Conservation (phyloP, 2,888 invertebrate species). For the Drosophila gaucha region DNA sequence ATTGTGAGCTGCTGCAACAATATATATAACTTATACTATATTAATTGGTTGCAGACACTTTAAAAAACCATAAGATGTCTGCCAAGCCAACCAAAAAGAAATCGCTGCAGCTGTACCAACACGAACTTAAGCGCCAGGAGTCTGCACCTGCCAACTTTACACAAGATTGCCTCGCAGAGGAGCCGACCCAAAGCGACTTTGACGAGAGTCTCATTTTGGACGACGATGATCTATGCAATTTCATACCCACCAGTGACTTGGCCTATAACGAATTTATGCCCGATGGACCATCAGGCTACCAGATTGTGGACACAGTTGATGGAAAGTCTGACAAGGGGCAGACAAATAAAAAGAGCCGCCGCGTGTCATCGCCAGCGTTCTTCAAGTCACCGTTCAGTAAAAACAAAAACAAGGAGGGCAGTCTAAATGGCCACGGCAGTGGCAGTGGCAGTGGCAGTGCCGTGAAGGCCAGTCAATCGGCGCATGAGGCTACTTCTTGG, state of each 20-base stretch:
- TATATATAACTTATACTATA: neutral
- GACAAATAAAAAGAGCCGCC: conserved; percentile 85
- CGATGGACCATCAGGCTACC: conserved; percentile 83
- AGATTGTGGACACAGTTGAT: conserved; percentile 64
- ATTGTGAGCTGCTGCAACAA: accelerated
- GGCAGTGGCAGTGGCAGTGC: conserved; percentile 31
- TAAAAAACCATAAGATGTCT: conserved; percentile 48
- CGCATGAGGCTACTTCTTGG: conserved; percentile 84
- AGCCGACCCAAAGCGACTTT: conserved; percentile 66
- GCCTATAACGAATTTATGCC: conserved; percentile 85
- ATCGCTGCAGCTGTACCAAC: conserved; percentile 31
- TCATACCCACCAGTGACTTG: conserved; percentile 85
- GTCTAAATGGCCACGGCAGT: conserved; percentile 33
- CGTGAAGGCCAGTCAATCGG: conserved; percentile 65
- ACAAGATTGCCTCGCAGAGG: conserved; percentile 28
- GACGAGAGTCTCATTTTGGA: conserved; percentile 86
- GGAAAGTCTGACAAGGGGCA: conserved; percentile 57
- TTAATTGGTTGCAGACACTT: conserved; percentile 49
- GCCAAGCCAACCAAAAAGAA: conserved; percentile 51
- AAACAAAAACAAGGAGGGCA: conserved; percentile 77
- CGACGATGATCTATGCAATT: conserved; percentile 86
- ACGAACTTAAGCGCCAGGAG: conserved; percentile 84
- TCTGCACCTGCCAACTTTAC: conserved; percentile 82
- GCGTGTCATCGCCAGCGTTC: conserved; percentile 87
- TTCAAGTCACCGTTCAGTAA: conserved; percentile 86